Evolutionary conservation across 2,797 vertebrate species (phyloP), one percentile per base, ranked within the genome.

Genomic region (Amblyraja radiata): DNA sequence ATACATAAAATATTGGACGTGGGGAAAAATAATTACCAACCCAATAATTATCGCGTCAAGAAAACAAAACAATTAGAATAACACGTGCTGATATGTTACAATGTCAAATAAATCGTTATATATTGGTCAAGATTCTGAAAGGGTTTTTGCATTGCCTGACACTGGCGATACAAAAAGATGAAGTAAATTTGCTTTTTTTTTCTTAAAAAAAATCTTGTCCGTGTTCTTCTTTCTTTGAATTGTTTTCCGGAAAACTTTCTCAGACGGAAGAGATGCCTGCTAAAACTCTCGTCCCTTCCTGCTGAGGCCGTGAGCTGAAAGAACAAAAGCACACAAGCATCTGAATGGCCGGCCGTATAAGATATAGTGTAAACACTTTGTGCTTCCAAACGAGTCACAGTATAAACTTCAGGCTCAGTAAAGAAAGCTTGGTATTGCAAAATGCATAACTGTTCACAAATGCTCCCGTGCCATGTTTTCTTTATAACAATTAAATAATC

Each of bases 201-300:
- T 97, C 93, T 68, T 71, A 93, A 14, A 68, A 73, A 93, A 93
- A 94, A 93, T 58, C 90, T 63, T 81, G 93, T 93, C 93, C 93
- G 93, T 94, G 90, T 93, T 93, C 79, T 93, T 95, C 93, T 93
- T 93, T 93, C 90, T 86, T 94, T 93, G 93, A 95, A 95, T 96
- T 95, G 94, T 95, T 95, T 94, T 94, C 94, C 95, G 96, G 96
- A 95, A 93, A 94, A 95, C 96, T 96, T 96, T 96, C 96, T 99
- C 98, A 99, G 97, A 98, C 98, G 46, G 98, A 98, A 95, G 98
- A 97, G 95, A 99, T 97, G 94, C 98, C 98, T 94, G 98, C 97
- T 95, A 99, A 97, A 97, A 98, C 98, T 96, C 98, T 97, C 96
- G 98, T 97, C 95, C 97, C 97, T 96, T 99, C 98, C 97, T 97